Conservation (phyloP, 2,113 vertebrate species). For the Benthochromis sp. region DNA sequence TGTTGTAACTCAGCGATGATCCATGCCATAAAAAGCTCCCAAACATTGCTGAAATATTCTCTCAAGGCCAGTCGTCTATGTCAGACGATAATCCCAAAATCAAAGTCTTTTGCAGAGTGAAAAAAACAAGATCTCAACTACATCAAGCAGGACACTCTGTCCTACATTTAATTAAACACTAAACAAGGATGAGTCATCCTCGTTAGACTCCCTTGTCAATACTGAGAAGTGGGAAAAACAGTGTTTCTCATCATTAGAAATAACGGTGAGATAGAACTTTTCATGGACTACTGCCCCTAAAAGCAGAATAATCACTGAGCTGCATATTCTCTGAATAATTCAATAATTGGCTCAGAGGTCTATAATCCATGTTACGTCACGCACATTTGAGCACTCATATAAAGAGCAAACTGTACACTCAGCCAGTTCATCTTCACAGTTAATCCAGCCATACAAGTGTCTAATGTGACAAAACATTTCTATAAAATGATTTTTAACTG, state of each 20-base stretch:
- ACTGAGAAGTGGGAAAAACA: background rate
- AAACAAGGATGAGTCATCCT: background rate
- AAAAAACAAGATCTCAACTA: background rate
- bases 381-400: background rate
- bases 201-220: background rate
- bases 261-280: background rate
- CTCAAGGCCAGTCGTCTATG: background rate
- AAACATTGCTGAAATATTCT: background rate
- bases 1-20: background rate
- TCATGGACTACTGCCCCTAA: background rate
- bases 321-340: background rate
- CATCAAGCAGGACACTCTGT: background rate
- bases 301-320: background rate
- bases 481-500: background rate
- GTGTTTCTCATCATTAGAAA: slow-evolving; percentile 7
- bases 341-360: background rate
- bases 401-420: background rate
- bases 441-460: background rate
- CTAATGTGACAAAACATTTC: background rate
- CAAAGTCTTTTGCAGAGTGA: background rate
- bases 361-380: background rate
- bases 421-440: background rate
- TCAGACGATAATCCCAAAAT: background rate
- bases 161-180: background rate
- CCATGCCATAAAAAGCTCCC: background rate